Conservation (phyloP, 2,888 invertebrate genomes). For the Drosophila borealis region DNA sequence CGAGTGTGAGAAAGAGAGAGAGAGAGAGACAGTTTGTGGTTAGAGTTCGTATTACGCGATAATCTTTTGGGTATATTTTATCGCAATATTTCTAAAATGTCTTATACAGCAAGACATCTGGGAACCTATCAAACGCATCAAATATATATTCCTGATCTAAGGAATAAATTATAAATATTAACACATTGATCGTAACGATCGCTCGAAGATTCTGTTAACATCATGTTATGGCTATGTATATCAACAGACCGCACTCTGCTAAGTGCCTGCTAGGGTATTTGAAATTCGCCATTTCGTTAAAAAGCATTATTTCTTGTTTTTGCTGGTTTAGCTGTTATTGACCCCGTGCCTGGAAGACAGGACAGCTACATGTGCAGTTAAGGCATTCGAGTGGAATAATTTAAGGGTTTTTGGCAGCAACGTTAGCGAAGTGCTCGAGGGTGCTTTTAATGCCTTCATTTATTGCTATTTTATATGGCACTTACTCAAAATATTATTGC, state of each 20-base stretch:
- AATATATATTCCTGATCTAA: too few relatives aligned
- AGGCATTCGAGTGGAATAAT: neutral
- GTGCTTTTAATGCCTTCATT: neutral
- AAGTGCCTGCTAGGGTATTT: neutral
- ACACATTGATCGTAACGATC: too few relatives aligned
- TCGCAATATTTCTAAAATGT: too few relatives aligned
- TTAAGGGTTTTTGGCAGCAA: neutral
- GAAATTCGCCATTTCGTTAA: neutral
- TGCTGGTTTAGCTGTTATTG: neutral
- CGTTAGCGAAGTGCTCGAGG: neutral
- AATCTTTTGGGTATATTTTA: neutral
- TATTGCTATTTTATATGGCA: neutral
- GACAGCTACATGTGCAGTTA: constrained; percentile 1
- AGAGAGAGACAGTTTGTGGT: constrained; percentile 10
- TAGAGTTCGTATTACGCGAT: constrained; percentile 2
- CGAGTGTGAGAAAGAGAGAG: constrained; percentile 6
- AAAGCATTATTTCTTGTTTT: neutral
- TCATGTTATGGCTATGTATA: too few relatives aligned
- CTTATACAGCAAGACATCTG: too few relatives aligned
- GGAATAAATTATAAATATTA: too few relatives aligned
- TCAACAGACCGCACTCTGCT: too few relatives aligned
- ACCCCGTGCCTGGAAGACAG: constrained; percentile 4
- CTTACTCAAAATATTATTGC: neutral
- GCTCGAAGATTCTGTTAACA: too few relatives aligned
- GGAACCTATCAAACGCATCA: too few relatives aligned